Evolutionary conservation across 2,113 vertebrate genomes (phyloP), one percentile per base, ranked within the genome.

Genomic region (Passer domesticus): DNA sequence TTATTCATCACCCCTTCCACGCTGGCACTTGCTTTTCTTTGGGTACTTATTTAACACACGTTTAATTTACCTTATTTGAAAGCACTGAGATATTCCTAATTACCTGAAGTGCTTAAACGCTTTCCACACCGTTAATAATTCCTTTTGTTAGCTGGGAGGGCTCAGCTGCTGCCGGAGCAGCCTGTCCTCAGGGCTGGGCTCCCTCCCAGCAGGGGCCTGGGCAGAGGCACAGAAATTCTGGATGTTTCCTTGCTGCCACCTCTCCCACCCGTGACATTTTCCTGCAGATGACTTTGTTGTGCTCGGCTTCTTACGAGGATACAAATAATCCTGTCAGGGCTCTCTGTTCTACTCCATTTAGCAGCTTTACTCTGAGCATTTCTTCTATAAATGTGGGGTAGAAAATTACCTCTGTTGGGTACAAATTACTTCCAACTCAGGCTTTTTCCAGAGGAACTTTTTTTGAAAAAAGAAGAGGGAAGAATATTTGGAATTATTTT

Each of bases 11-110:
- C 59, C 41, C 1, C 0, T 17, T 66, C 31, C 56, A 58, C 6
- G 46, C 81, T 78, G 69, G 69, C 81, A 46, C 90, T 74, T 37
- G 73, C 77, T 91, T 89, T 92, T 84, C 90, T 89, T 94, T 50
- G 5, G 13, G 15, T 70, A 49, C 90, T 62, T 89, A 64, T 66
- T 91, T 84, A 74, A 84, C 53, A 83, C 80, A 93, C 52, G n/a
- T 84, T 91, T 89, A 64, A 92, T 83, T 92, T 76, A 47, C 90
- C 60, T 69, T 58, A 66, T 93, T 87, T 94, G 87, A 89, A 77
- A 87, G 81, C 24, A 0, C 47, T 24, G 25, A 84, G 59, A 7
- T 74, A 80, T 95, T 91, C 41, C 87, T 74, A 89, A 96, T 96
- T 95, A 87, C 85, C 77, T 70, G 63, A 31, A 93, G 78, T 21